These are phyloP conservation scores for Anthonomus grandis DNA, from an alignment of 1,140 invertebrate species.

Conservation along the genomic window DNA sequence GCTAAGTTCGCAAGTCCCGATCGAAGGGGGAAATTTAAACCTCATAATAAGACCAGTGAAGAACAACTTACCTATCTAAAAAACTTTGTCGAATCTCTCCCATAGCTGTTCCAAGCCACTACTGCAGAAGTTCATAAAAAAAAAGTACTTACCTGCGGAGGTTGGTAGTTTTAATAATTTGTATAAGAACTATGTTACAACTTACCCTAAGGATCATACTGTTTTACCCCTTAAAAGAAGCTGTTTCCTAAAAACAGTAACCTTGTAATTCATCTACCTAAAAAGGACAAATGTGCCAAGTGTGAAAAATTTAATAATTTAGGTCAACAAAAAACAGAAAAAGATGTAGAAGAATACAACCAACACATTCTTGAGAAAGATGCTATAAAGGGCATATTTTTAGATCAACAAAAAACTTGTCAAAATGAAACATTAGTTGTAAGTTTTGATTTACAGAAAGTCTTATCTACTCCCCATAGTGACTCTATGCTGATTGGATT, in stretches of 20 bases:
- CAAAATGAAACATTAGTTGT: background rate
- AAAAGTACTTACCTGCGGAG: background rate
- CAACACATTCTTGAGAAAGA: background rate
- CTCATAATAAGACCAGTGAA: background rate
- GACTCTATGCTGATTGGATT: background rate
- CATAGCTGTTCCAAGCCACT: background rate
- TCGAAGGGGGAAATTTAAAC: background rate
- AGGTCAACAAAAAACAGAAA: background rate
- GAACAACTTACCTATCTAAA: background rate
- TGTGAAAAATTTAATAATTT: background rate
- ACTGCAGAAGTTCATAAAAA: background rate
- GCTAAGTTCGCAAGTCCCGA: background rate
- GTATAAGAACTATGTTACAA: background rate
- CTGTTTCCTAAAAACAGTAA: background rate
- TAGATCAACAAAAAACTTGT: background rate
- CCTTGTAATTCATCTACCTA: background rate
- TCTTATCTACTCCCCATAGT: background rate
- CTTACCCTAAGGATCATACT: background rate
- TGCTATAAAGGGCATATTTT: background rate
- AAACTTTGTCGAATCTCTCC: background rate
- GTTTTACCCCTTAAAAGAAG: background rate
- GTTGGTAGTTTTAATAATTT: background rate
- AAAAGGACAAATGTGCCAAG: background rate
- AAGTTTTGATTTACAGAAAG: conserved; percentile 2
- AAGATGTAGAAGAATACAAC: background rate